phyloP scores from a whole-genome alignment of 2,888 invertebrate genomes.

The Cheilosia vernalis region DNA sequence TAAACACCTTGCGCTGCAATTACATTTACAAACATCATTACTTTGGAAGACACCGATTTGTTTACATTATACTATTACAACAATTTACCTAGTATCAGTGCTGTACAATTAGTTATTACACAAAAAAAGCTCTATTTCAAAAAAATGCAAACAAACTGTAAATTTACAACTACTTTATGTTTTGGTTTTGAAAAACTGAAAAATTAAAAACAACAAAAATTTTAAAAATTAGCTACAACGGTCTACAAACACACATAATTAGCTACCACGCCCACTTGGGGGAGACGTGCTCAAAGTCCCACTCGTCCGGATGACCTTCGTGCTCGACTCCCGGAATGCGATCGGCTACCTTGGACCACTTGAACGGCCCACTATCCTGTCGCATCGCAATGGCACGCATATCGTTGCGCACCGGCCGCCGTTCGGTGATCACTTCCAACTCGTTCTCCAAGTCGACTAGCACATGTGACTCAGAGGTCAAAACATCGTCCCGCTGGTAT shows the following conservation, averaged over 20 bases:
- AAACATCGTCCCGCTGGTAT: constrained; percentile 79
- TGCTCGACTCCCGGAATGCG: constrained; percentile 79
- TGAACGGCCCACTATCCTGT: constrained; percentile 80
- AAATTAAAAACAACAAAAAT: constrained; percentile 26
- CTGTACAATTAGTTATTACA: constrained; percentile 36
- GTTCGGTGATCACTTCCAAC: constrained; percentile 81
- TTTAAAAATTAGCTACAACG: constrained; percentile 33
- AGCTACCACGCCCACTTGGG: constrained; percentile 82
- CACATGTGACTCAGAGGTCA: constrained; percentile 77
- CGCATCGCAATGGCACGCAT: constrained; percentile 81
- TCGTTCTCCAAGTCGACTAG: constrained; percentile 81
- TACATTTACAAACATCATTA: constrained; percentile 12
- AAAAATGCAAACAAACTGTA: constrained; percentile 46
- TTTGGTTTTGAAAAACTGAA: constrained; percentile 25
- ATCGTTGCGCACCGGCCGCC: constrained; percentile 81
- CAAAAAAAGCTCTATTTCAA: constrained; percentile 20
- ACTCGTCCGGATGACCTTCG: constrained; percentile 82
- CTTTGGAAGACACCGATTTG: constrained; percentile 59
- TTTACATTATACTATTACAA: constrained; percentile 33
- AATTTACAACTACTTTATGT: constrained; percentile 18
- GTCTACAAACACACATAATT: constrained; percentile 14
- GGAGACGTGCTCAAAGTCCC: constrained; percentile 82
- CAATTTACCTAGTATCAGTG: constrained; percentile 62
- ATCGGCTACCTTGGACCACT: constrained; percentile 80
- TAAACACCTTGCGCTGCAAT: constrained; percentile 19